Base-by-base conservation (phyloP, 2,888 invertebrate species). In the Lycocerus yunnanus region DNA sequence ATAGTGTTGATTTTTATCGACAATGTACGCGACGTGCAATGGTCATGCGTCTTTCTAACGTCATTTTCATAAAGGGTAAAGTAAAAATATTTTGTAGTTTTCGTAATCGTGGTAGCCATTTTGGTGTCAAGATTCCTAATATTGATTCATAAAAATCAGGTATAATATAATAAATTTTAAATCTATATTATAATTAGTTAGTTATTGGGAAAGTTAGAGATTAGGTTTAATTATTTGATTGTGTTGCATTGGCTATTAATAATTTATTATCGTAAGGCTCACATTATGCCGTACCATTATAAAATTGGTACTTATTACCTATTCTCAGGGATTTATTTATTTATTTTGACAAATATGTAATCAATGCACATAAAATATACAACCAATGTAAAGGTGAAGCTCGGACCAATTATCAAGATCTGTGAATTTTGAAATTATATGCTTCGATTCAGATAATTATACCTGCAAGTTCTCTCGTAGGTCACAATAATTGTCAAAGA, bases 381-480 rank as follows among this genome's bases (percentile, higher is more conserved):
- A 72, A 67, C 27, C 58, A 63, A 63, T 63, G 20, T 63, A 18
- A 63, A 63, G 71, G 73, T 72, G 70, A 76, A 76, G 73, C 73
- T 73, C 73, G 76, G 76, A 73, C 73, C 76, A 70, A 71, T 79
- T 80, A 72, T 81, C 79, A 82, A 82, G 82, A 82, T 81, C 81
- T 80, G 80, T 77, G 74, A 80, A 81, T 81, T 81, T 81, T 81
- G 82, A 81, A 80, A 73, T 75, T 78, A 73, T 81, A 77, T 79
- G 75, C 78, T 81, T 80, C 81, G 83, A 84, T 82, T 84, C 86
- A 85, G 85, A 84, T 86, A 85, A 86, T 82, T 88, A 87, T 87
- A 87, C 86, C 86, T 87, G 86, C 86, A 87, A 88, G 88, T 87
- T 88, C 88, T 88, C 85, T 88, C 87, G 87, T 88, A 88, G 88